phyloP scores from a whole-genome alignment of 2,888 invertebrate genomes.

The Resseliella maxima region DNA sequence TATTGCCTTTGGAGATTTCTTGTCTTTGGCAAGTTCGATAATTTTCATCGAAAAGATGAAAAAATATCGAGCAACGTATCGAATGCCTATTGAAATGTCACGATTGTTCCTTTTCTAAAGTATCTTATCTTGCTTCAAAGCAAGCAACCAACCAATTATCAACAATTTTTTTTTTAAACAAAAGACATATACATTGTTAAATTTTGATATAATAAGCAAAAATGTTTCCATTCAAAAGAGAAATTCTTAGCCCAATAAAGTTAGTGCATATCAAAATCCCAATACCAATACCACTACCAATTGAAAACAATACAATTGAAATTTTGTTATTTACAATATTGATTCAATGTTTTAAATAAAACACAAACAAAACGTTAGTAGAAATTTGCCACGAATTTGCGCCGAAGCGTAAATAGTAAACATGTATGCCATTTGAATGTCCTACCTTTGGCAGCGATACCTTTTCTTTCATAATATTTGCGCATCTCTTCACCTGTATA shows the following conservation, averaged over 20 bases:
- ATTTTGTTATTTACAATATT: slow-evolving; percentile 8
- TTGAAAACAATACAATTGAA: neutral
- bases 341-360: no score
- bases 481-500: slow-evolving; percentile 53
- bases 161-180: neutral
- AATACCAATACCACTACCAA: neutral
- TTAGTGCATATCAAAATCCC: neutral
- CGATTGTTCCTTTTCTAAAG: neutral
- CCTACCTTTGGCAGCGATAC: slow-evolving; percentile 54
- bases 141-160: neutral
- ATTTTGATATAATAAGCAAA: neutral
- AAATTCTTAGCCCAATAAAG: no score
- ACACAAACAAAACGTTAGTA: no score
- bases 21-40: no score
- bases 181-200: neutral
- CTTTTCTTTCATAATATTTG: slow-evolving; percentile 44
- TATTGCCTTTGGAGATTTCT: no score
- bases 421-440: neutral
- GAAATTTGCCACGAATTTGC: neutral
- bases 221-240: no score
- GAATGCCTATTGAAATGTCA: neutral
- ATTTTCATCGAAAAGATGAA: no score
- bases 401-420: slow-evolving; percentile 26
- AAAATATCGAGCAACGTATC: no score
- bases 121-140: neutral